A percentile compares a stretch with the other conserved stretches of the same genome.
Conservation (phyloP, 2,888 invertebrate species). For the Patella ulyssiponensis region DNA sequence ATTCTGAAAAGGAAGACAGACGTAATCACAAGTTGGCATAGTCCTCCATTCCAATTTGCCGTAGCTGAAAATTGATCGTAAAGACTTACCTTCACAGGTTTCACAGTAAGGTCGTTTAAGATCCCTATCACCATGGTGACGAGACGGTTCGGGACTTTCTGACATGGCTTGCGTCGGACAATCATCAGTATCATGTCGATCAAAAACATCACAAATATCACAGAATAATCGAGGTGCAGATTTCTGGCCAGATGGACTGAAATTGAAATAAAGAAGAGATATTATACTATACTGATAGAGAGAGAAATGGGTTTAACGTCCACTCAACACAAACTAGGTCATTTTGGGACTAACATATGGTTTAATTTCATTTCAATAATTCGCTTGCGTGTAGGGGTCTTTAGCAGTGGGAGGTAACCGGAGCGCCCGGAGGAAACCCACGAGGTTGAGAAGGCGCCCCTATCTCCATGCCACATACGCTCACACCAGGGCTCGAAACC, state of each 20-base stretch:
- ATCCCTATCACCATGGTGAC: conserved; percentile 71
- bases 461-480: too few species aligned
- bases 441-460: too few species aligned
- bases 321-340: too few species aligned
- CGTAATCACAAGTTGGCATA: not conserved
- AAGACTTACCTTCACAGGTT: conserved; percentile 80
- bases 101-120: conserved; percentile 84
- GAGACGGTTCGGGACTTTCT: conserved; percentile 74
- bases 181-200: conserved; percentile 97
- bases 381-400: too few species aligned
- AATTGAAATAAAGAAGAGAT: conserved; percentile 6
- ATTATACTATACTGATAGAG: too few species aligned
- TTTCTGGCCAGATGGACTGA: conserved; percentile 44
- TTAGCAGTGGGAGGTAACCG: too few species aligned
- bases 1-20: not conserved
- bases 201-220: conserved; percentile 97
- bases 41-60: too few species aligned
- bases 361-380: too few species aligned
- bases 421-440: too few species aligned
- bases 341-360: too few species aligned
- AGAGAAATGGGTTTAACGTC: too few species aligned
- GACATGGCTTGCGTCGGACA: conserved; percentile 87
- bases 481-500: too few species aligned
- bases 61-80: not conserved
- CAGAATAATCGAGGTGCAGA: conserved; percentile 89